Conservation (phyloP, 2,113 vertebrate genomes). For the Nyctereutes procyonoides region DNA sequence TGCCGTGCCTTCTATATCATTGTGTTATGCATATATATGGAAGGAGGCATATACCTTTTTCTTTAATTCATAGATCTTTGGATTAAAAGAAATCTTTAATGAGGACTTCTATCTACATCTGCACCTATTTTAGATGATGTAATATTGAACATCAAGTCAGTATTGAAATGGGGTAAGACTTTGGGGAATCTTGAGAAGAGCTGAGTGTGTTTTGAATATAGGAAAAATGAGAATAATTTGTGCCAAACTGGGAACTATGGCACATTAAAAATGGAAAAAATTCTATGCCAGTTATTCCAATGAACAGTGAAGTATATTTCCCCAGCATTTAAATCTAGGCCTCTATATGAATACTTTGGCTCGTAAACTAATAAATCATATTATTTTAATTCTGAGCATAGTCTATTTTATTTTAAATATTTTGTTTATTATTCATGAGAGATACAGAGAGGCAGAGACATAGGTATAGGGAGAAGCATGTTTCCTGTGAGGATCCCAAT, state of each 20-base stretch:
- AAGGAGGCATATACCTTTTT: neutral
- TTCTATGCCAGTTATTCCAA: neutral
- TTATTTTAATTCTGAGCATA: neutral
- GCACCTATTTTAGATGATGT: neutral
- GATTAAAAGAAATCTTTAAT: neutral
- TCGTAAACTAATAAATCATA: neutral
- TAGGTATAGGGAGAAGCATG: too few relatives aligned
- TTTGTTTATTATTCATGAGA: too few relatives aligned
- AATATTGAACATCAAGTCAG: neutral
- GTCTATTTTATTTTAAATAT: too few relatives aligned
- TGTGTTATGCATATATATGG: neutral
- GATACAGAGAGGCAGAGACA: too few relatives aligned
- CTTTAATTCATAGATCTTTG: neutral
- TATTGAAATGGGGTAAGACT: neutral
- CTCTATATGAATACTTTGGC: neutral
- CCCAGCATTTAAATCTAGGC: neutral
- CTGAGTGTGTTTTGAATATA: neutral
- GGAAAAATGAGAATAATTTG: neutral
- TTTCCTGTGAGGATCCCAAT: too few relatives aligned
- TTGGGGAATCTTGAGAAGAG: neutral
- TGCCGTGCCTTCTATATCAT: neutral
- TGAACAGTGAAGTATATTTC: neutral
- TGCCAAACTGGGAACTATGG: neutral
- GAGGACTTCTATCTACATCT: neutral
- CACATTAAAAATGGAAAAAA: neutral